Percentiles rank a stretch among this genome's conserved stretches.
phyloP scores from a whole-genome alignment of 2,888 invertebrate genomes.

The Protula sp. region DNA sequence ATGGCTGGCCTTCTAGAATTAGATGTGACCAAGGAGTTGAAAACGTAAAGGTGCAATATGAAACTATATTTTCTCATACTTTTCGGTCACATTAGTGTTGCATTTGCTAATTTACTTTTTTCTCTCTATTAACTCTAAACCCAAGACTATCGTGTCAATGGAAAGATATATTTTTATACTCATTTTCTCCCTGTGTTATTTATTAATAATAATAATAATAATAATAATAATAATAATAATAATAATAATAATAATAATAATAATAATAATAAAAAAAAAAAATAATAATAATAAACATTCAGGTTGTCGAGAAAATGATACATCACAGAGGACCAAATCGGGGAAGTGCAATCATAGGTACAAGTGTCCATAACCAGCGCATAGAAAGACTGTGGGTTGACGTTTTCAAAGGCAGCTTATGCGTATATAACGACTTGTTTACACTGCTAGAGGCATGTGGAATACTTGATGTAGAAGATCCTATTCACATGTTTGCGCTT shows the following conservation, averaged over 20 bases:
- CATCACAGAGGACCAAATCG: slow-evolving; percentile 12
- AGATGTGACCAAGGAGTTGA: slow-evolving; percentile 22
- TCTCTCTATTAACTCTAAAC: too few species aligned
- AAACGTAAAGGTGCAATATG: slow-evolving; percentile 14
- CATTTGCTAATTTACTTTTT: too few species aligned
- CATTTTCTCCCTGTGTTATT: too few species aligned
- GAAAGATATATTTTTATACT: too few species aligned
- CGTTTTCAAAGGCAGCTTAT: slow-evolving; percentile 10
- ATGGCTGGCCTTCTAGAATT: slow-evolving; percentile 22
- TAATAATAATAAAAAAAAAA: too few species aligned
- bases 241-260: too few species aligned
- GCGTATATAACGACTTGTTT: slow-evolving; percentile 12
- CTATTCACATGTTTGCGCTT: background rate
- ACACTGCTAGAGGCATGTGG: slow-evolving; percentile 10
- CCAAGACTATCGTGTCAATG: too few species aligned
- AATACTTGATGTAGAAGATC: background rate
- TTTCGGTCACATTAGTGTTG: too few species aligned
- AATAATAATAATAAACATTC: too few species aligned
- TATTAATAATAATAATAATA: too few species aligned
- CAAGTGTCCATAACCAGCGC: slow-evolving; percentile 24
- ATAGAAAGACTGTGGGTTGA: slow-evolving; percentile 25
- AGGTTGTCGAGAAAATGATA: slow-evolving; percentile 13
- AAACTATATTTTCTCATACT: too few species aligned
- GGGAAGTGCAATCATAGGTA: slow-evolving; percentile 21
- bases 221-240: too few species aligned